phyloP scores from a whole-genome alignment of 2,888 invertebrate genomes.

The Byasa hedistus region DNA sequence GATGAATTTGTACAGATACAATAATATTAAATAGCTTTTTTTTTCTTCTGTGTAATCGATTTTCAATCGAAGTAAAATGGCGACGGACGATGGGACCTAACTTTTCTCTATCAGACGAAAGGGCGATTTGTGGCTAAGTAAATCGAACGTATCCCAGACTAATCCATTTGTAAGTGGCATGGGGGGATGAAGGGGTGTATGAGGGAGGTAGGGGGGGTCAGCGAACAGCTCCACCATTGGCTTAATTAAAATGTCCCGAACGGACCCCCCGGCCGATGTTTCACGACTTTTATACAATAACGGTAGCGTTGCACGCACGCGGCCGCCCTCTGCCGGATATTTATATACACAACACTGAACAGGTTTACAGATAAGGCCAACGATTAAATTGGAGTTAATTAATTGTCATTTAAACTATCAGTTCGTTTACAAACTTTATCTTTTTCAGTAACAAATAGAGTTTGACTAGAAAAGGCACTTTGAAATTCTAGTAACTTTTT shows the following conservation, averaged over 20 bases:
- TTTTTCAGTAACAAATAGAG: no score
- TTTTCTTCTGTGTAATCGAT: not conserved
- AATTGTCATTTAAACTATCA: no score
- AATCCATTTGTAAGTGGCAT: slow-evolving; percentile 66
- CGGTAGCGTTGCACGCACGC: slow-evolving; percentile 21
- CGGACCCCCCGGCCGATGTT: slow-evolving; percentile 42
- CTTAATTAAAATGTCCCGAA: slow-evolving; percentile 69
- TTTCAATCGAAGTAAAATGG: not conserved
- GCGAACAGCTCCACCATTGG: slow-evolving; percentile 51
- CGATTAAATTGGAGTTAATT: not conserved
- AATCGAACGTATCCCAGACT: slow-evolving; percentile 60
- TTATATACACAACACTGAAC: slow-evolving; percentile 1
- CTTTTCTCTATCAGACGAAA: slow-evolving; percentile 20
- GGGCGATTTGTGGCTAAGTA: slow-evolving; percentile 44
- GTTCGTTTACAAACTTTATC: no score
- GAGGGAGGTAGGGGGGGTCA: not conserved
- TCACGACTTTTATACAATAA: slow-evolving; percentile 35
- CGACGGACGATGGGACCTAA: slow-evolving; percentile 26
- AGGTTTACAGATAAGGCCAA: slow-evolving; percentile 10
- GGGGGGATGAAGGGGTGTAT: not conserved
- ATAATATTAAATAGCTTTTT: no score
- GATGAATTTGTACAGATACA: no score
- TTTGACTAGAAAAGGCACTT: no score
- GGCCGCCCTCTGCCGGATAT: slow-evolving; percentile 1
- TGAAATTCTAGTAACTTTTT: no score